Evolutionary conservation across 64 coral and sea anemone species (phyloP), one percentile per base, ranked within the genome.

Genomic region (Hydrozoanthus tunicans): DNA sequence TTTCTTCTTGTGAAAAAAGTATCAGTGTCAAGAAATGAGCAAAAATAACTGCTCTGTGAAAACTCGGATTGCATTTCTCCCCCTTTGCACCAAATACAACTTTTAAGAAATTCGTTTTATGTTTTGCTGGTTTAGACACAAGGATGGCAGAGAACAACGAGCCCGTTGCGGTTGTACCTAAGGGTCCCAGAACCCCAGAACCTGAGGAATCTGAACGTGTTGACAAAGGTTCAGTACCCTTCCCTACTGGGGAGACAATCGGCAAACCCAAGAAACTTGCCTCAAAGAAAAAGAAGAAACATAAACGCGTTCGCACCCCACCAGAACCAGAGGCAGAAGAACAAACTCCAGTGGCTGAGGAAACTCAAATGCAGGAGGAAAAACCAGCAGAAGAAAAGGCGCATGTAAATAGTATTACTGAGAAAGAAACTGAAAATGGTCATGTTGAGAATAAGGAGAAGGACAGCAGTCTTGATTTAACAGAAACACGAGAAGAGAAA

Each of bases 201-300:
- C 69, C 55, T 14, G 69, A 88, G 57, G 84, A 88, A 15, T 59
- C 12, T 20, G 51, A 85, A 9, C 81, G 9, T 13, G 57, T 9
- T 0, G 64, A 62, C 9, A 83, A 85, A 26, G 55, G 59, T 8
- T 71, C 90, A 11, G 11, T 80, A 20, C 83, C 73, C 0, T 93
- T 81, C 5, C 77, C 79, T 0, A 69, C 80, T 56, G 89, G 56
- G 73, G 65, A 88, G 27, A 84, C 77, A 73, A 97, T 89, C 58
- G 9, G 58, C 65, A 91, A 89, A 58, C 81, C 86, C 60, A 93
- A 97, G 51, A 97, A 94, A 72, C 75, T 81, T 68, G 89, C 91
- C 66, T 88, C 65, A 78, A 90, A 95, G 67, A 97, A 92, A 62
- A 56, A 79, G 6, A 94, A 89, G 78, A 94, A 91, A 80, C 89